Conservation (phyloP, 1,140 invertebrate genomes). For the Plectrocnemia conspersa region DNA sequence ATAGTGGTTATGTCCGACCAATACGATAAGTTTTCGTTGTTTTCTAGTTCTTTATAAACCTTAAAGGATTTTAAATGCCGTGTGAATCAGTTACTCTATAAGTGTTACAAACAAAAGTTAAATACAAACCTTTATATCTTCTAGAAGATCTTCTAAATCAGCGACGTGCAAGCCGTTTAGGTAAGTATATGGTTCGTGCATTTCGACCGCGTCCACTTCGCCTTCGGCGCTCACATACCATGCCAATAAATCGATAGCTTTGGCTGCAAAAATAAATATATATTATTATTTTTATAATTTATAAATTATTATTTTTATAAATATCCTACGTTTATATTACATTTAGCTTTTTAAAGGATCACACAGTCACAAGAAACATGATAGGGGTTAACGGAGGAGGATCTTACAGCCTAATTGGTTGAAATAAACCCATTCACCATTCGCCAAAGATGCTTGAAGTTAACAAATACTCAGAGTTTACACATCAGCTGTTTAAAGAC, state of each 20-base stretch:
- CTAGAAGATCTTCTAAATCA: conserved; percentile 95
- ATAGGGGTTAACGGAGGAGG: no score
- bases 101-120: neutral
- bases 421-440: no score
- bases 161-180: conserved; percentile 85
- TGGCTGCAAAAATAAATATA: conserved; percentile 56
- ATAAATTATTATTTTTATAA: no score
- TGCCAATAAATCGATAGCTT: conserved; percentile 95
- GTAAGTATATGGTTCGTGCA: conserved; percentile 97
- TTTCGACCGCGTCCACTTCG: conserved; percentile 88
- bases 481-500: no score
- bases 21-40: conserved; percentile 84
- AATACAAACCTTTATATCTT: conserved; percentile 77
- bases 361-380: no score
- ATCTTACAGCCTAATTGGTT: no score
- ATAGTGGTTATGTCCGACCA: conserved; percentile 98
- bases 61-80: conserved; percentile 29
- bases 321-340: no score
- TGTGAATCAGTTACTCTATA: neutral
- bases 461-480: no score
- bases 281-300: neutral
- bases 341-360: no score
- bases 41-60: conserved; percentile 82
- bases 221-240: conserved; percentile 94
- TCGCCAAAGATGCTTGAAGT: no score